Conservation (phyloP, 2,113 vertebrate genomes). For the Microcebus murinus region DNA sequence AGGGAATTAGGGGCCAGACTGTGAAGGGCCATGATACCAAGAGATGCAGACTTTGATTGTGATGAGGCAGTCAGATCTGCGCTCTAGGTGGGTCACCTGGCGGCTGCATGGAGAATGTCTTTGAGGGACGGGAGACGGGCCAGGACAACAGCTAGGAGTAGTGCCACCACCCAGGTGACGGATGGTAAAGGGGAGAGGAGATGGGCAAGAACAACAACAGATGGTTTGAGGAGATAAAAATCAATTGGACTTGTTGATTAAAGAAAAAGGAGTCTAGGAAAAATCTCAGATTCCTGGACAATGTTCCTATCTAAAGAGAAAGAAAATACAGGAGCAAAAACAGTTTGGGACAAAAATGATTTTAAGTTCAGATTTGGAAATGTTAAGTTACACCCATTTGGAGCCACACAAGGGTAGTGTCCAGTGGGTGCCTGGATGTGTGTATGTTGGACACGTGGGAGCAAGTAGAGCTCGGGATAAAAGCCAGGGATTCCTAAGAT, state of each 20-base stretch:
- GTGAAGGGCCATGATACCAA: background rate
- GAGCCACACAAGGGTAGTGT: background rate
- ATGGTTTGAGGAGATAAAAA: constrained; percentile 13
- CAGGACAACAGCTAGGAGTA: background rate
- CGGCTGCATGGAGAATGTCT: background rate
- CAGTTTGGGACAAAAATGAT: background rate
- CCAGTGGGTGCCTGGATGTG: background rate
- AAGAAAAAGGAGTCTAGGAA: background rate
- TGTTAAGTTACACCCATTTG: background rate
- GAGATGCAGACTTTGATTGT: background rate
- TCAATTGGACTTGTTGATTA: background rate
- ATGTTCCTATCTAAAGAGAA: background rate
- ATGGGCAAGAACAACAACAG: background rate
- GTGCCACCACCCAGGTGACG: background rate
- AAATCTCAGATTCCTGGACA: background rate
- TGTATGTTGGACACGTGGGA: background rate
- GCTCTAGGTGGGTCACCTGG: background rate
- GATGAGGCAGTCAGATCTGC: background rate
- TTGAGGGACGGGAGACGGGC: background rate
- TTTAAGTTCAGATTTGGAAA: background rate
- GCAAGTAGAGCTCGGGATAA: background rate
- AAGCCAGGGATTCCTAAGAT: background rate
- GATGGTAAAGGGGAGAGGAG: background rate
- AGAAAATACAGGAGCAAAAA: background rate
- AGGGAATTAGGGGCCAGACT: background rate